Evolutionary conservation across 1,140 invertebrate species (phyloP).

Genomic region (Bicyclus anynana): DNA sequence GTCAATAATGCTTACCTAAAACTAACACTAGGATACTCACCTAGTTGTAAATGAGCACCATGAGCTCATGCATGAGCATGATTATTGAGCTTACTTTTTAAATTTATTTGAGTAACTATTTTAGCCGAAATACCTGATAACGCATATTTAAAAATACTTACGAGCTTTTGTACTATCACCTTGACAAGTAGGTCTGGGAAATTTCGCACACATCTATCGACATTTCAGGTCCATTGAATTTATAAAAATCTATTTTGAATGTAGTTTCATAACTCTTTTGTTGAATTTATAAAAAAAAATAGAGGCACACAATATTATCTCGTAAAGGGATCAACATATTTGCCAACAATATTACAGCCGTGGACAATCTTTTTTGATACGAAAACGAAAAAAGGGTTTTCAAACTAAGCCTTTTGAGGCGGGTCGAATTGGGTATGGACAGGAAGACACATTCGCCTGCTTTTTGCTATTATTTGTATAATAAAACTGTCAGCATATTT

Average conservation of each 20-base stretch:
- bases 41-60: too few relatives aligned
- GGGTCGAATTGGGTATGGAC: conserved; percentile 71
- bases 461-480: conserved; percentile 65
- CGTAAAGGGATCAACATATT: conserved; percentile 61
- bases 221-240: background rate
- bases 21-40: too few relatives aligned
- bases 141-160: too few relatives aligned
- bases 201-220: background rate
- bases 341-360: conserved; percentile 60
- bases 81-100: too few relatives aligned
- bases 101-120: too few relatives aligned
- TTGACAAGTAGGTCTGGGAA: background rate
- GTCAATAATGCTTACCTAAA: too few relatives aligned
- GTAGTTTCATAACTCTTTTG: background rate
- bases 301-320: conserved; percentile 4
- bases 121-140: too few relatives aligned
- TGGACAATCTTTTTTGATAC: conserved; percentile 66
- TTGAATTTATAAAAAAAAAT: conserved; percentile 2
- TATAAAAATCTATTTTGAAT: background rate
- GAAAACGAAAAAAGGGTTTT: conserved; percentile 71
- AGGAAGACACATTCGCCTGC: conserved; percentile 58
- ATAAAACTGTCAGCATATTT: conserved; percentile 69
- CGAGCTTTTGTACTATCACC: too few relatives aligned
- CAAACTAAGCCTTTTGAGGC: conserved; percentile 68
- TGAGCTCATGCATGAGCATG: too few relatives aligned